Conservation (phyloP, 2,888 invertebrate species). For the Monopis laevigella region DNA sequence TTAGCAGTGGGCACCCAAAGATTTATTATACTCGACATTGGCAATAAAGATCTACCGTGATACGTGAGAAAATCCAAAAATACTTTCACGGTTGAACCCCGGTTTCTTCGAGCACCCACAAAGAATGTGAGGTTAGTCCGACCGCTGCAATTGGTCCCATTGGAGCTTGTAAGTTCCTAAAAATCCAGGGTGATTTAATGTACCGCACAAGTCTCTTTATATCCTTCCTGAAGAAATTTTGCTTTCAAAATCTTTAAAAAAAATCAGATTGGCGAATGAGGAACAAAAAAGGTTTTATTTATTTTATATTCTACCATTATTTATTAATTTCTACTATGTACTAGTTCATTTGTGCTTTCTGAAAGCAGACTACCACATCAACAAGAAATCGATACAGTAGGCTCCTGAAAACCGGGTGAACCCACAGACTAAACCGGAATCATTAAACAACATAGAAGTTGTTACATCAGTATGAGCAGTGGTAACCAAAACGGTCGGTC, state of each 20-base stretch:
- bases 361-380: no score
- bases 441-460: conserved; percentile 17
- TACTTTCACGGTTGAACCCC: conserved; percentile 1
- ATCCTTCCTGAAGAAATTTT: conserved; percentile 1
- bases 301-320: conserved; percentile 6
- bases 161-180: conserved; percentile 36
- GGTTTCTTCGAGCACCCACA: conserved; percentile 3
- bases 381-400: no score
- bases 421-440: conserved; percentile 17
- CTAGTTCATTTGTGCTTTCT: conserved; percentile 4
- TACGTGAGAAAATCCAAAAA: conserved; percentile 8
- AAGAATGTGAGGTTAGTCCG: conserved; percentile 5
- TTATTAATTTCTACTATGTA: background rate
- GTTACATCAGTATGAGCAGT: no score
- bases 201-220: conserved; percentile 7
- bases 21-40: no score
- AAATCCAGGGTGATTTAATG: conserved; percentile 27
- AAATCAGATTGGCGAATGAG: background rate
- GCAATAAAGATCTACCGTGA: background rate
- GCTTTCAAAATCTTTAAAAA: conserved; percentile 5
- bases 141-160: conserved; percentile 35
- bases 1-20: no score
- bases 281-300: conserved; percentile 5
- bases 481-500: no score
- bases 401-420: no score